Conservation (phyloP, 1,140 invertebrate genomes). For the Drosophila oshimai region DNA sequence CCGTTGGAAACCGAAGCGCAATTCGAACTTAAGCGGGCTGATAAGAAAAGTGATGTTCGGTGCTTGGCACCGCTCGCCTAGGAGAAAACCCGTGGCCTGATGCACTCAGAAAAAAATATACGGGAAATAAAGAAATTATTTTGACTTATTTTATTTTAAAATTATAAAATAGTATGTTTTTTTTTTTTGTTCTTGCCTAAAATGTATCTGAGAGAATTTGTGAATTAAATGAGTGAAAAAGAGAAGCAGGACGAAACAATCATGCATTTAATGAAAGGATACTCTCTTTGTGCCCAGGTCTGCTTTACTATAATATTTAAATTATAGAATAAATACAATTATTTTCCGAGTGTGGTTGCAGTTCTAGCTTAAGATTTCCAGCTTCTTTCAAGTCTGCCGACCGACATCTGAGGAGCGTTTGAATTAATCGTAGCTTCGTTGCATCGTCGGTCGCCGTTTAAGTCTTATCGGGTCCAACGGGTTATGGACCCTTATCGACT, state of each 20-base stretch:
- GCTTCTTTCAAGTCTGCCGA: constrained; percentile 19
- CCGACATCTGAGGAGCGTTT: constrained; percentile 1
- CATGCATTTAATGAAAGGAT: background rate
- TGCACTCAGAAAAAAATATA: background rate
- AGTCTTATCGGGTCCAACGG: constrained; percentile 16
- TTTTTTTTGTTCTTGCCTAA: too few relatives aligned
- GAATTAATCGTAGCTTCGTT: constrained; percentile 17
- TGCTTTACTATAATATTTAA: too few relatives aligned
- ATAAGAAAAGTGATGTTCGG: constrained; percentile 61
- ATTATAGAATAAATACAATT: background rate
- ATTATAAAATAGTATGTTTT: too few relatives aligned
- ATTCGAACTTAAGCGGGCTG: constrained; percentile 10
- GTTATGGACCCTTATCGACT: constrained; percentile 24
- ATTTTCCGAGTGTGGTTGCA: constrained; percentile 1
- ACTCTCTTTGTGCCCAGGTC: background rate
- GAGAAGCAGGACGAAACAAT: too few relatives aligned
- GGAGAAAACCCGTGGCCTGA: background rate
- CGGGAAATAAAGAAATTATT: background rate
- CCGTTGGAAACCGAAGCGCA: constrained; percentile 12
- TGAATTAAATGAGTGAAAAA: too few relatives aligned
- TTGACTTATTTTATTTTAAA: too few relatives aligned
- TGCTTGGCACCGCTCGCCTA: constrained; percentile 56
- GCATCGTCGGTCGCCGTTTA: background rate
- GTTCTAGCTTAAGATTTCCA: constrained; percentile 20
- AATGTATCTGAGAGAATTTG: too few relatives aligned